Conservation (phyloP, 2,797 vertebrate genomes). For the Betta splendens region DNA sequence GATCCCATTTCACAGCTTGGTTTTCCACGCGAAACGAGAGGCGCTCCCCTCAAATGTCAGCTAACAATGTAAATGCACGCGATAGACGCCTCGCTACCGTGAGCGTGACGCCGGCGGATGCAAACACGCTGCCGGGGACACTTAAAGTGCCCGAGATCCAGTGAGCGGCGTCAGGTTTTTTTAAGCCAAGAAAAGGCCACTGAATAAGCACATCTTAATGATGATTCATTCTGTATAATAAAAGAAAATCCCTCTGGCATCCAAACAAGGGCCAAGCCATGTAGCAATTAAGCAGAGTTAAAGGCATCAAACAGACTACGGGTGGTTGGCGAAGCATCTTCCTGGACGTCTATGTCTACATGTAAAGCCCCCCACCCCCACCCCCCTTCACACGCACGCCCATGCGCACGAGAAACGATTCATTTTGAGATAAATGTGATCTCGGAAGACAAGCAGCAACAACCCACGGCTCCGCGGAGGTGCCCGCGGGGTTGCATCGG, state of each 20-base stretch:
- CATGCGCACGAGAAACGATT: slow-evolving; percentile 33
- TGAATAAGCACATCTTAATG: slow-evolving; percentile 75
- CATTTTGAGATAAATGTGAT: slow-evolving; percentile 73
- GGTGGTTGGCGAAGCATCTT: slow-evolving; percentile 42
- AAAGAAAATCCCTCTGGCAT: slow-evolving; percentile 74
- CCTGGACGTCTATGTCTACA: slow-evolving; percentile 25
- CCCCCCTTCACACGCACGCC: slow-evolving; percentile 13
- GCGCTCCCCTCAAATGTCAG: slow-evolving; percentile 43
- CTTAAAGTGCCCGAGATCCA: slow-evolving; percentile 41
- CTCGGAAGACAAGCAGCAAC: slow-evolving; percentile 77
- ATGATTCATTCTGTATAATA: slow-evolving; percentile 80
- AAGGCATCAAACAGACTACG: slow-evolving; percentile 73
- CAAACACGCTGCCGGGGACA: slow-evolving; percentile 37
- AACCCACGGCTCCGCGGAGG: slow-evolving; percentile 63
- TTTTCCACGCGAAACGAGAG: slow-evolving; percentile 39
- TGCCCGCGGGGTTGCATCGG: slow-evolving; percentile 80
- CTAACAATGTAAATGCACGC: slow-evolving; percentile 42
- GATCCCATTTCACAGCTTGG: slow-evolving; percentile 55
- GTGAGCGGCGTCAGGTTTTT: slow-evolving; percentile 38
- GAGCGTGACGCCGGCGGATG: slow-evolving; percentile 36
- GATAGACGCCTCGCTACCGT: slow-evolving; percentile 17
- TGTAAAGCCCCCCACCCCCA: slow-evolving; percentile 27
- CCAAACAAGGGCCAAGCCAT: slow-evolving; percentile 80
- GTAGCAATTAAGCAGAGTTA: slow-evolving; percentile 79
- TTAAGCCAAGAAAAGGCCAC: slow-evolving; percentile 51